These are phyloP conservation scores for Cathartes aura DNA, from an alignment of 2,113 vertebrate species.

Conservation along the genomic window DNA sequence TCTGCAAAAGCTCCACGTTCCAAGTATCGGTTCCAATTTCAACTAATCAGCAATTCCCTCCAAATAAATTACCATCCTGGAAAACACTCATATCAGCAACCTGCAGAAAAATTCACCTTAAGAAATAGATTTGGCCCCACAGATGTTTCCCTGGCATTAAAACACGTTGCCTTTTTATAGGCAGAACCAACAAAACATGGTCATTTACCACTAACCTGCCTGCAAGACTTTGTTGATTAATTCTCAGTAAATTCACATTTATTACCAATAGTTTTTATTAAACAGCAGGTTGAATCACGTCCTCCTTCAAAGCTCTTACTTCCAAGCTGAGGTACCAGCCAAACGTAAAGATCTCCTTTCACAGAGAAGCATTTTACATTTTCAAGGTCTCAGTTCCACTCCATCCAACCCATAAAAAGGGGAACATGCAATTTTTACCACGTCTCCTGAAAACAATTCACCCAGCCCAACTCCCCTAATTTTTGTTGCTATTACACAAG, in stretches of 20 bases:
- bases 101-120: not conserved
- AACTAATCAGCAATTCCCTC: not conserved
- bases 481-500: not conserved
- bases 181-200: not conserved
- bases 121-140: not conserved
- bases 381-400: not conserved
- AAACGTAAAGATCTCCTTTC: not conserved
- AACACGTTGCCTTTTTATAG: accelerated
- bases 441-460: not conserved
- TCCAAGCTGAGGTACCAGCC: not conserved
- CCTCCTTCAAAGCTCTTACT: not conserved
- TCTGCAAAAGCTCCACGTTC: not conserved
- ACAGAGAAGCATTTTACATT: not conserved
- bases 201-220: not conserved
- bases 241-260: not conserved
- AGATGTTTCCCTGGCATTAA: not conserved
- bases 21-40: not conserved
- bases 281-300: not conserved
- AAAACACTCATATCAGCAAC: not conserved
- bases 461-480: not conserved
- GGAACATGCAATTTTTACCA: not conserved
- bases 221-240: not conserved
- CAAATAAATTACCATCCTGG: not conserved
- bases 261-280: not conserved
- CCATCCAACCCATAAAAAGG: not conserved